A percentile compares a stretch with the other conserved stretches of the same genome.
These are phyloP conservation scores for Oreocharis arfaki DNA, from an alignment of 2,113 vertebrate species.

Conservation along the genomic window DNA sequence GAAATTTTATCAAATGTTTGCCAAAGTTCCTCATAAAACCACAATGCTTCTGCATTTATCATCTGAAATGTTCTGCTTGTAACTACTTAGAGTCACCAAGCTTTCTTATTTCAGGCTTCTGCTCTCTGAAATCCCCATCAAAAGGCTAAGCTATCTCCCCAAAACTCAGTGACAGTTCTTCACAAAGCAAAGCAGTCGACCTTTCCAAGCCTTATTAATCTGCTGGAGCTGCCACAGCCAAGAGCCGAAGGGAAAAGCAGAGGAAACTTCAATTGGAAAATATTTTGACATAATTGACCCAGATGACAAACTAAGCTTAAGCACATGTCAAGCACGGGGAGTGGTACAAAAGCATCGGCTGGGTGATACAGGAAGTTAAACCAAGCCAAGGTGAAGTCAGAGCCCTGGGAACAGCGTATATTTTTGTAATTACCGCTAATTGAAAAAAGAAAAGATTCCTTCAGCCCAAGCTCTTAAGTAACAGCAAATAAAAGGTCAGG, in stretches of 20 bases:
- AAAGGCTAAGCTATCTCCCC: constrained; percentile 29
- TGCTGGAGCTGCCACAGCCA: constrained; percentile 54
- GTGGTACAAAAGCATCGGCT: constrained; percentile 26
- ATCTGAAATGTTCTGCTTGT: background rate
- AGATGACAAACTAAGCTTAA: constrained; percentile 77
- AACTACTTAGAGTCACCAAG: background rate
- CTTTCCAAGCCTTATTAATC: constrained; percentile 73
- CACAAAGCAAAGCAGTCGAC: constrained; percentile 61
- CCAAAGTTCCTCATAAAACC: background rate
- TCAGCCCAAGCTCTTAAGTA: background rate
- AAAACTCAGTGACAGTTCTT: constrained; percentile 51
- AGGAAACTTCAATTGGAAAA: constrained; percentile 68
- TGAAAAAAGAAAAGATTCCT: background rate
- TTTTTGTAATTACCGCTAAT: constrained; percentile 53
- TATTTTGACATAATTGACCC: constrained; percentile 77
- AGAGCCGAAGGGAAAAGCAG: constrained; percentile 46
- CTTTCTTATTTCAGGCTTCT: background rate
- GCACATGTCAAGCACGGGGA: constrained; percentile 65
- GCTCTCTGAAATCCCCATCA: constrained; percentile 15
- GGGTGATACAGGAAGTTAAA: constrained; percentile 36
- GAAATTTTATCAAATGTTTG: background rate
- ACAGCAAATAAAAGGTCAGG: background rate
- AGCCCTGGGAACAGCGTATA: constrained; percentile 10
- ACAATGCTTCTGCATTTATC: background rate
- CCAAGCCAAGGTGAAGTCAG: constrained; percentile 43